Evolutionary conservation across 2,888 invertebrate genomes (phyloP), one percentile per base, ranked within the genome.

Genomic region (Cataglyphis albicans): DNA sequence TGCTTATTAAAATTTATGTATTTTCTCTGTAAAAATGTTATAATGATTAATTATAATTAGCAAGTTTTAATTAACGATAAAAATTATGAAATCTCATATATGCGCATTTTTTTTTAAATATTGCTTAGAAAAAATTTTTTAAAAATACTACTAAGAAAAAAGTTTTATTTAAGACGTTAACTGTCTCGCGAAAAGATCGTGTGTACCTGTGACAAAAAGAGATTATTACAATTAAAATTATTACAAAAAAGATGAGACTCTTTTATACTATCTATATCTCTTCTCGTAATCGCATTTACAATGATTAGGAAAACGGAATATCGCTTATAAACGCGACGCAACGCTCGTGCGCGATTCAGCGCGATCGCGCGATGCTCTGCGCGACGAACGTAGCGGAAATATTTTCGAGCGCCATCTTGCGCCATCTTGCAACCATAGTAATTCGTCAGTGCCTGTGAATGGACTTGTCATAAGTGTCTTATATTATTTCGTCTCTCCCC

Each of bases 361-460:
- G 25, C 25, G 25, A 29, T 29, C 25, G 73, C 78, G 78, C 78
- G 61, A 18, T 18, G 18, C 41, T 41, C 41, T 64, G 80, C 64
- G 78, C 61, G 55, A 35, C 29, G 70, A 48, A 67, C 65, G 61
- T 38, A 74, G 88, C 87, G 89, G 91, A 91, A 92, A 86, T 87
- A 90, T 86, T 88, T 91, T 87, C 80, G 83, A 87, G 89, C 91
- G 92, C 93, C 93, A 93, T 93, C 93, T 93, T 92, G 90, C 85
- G 3, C 41, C 41, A 44, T 44, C 87, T 88, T 85, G 86, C 90
- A 89, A 87, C 87, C 90, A 90, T 57, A 90, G 52, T 89, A 93
- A 93, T 92, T 93, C 91, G 92, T 90, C 93, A 92, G 92, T 92
- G 92, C 90, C 90, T 92, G 93, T 93, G 93, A 93, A 93, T 93